Evolutionary conservation across 2,888 invertebrate species (phyloP), one percentile per base, ranked within the genome.

Genomic region (Tupiocoris notatus): DNA sequence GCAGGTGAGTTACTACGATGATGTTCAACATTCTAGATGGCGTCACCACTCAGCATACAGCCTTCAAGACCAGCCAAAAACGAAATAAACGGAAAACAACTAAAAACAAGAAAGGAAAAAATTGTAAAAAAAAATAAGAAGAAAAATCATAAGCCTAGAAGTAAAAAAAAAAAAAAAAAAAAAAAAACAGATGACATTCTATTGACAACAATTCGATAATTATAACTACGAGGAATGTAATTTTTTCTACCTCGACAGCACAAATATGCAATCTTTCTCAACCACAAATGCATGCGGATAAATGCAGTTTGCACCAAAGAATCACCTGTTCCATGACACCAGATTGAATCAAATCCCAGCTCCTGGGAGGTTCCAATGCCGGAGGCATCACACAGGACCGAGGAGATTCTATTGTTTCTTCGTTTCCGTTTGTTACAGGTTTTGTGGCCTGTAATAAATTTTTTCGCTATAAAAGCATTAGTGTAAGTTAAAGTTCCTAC

Each of bases 301-400:
- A 7, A 21, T 20, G 22, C 64, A 12, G 22, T 22, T n/a, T 18
- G 6, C 59, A 59, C 59, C 62, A 17, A 39, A 16, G 16, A 66
- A 57, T 75, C 75, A 81, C 81, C 79, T 80, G 79, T 78, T 82
- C 82, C 62, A 82, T 82, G 75, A 82, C 82, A 56, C 82, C 82
- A 25, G 82, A 81, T 78, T 83, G 82, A 70, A 83, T 82, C 3
- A 83, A 80, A 77, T 82, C 82, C 82, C 83, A 83, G 63, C 83
- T 83, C 20, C 82, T 79, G 16, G 83, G 82, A 12, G 83, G 83
- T 77, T 83, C 81, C 22, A 82, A 79, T 1, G 82, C 81, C 54
- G 83, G 83, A 24, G 83, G 83, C 24, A 82, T 82, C n/a, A 81
- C 80, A 76, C 82, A 82, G 39, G 81, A 81, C 65, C 80, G 77